Evolutionary conservation across 2,888 invertebrate genomes (phyloP).

Genomic region (Drosophila limbata): DNA sequence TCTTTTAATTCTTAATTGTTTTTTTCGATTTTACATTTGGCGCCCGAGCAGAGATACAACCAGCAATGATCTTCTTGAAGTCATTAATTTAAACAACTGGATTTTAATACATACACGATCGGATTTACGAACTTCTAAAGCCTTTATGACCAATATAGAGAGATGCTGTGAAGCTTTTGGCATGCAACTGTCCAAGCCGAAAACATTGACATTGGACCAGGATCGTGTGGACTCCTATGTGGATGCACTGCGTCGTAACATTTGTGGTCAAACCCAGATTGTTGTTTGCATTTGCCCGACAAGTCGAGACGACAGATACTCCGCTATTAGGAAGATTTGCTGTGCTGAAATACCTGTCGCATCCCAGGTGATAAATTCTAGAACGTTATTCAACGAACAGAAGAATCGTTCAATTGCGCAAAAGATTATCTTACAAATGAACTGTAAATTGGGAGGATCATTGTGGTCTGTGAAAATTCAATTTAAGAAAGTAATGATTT

Average conservation of each 20-base stretch:
- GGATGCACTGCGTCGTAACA: conserved; percentile 87
- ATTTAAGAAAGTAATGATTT: conserved; percentile 91
- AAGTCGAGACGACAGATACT: conserved; percentile 93
- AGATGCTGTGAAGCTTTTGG: conserved; percentile 89
- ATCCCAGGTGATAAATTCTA: conserved; percentile 92
- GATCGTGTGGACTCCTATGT: conserved; percentile 91
- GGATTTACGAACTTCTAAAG: conserved; percentile 87
- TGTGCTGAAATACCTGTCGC: conserved; percentile 93
- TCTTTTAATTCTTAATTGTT: too few relatives aligned
- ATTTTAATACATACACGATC: conserved; percentile 88
- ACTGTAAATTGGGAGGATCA: conserved; percentile 97
- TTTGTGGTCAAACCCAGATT: conserved; percentile 87
- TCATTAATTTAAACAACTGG: conserved; percentile 91
- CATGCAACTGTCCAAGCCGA: conserved; percentile 88
- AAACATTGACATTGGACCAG: conserved; percentile 87
- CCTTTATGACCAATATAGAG: conserved; percentile 86
- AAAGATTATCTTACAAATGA: conserved; percentile 96
- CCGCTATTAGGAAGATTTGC: conserved; percentile 94
- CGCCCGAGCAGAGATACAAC: conserved; percentile 87
- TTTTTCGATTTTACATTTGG: too few relatives aligned
- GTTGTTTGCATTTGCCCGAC: conserved; percentile 93
- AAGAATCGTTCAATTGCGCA: conserved; percentile 92
- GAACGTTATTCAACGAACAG: conserved; percentile 89
- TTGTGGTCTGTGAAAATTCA: conserved; percentile 95
- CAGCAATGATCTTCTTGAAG: conserved; percentile 88